A percentile compares a stretch with the other conserved stretches of the same genome.
Conservation (phyloP, 2,113 vertebrate genomes). For the Trogon melanurus region DNA sequence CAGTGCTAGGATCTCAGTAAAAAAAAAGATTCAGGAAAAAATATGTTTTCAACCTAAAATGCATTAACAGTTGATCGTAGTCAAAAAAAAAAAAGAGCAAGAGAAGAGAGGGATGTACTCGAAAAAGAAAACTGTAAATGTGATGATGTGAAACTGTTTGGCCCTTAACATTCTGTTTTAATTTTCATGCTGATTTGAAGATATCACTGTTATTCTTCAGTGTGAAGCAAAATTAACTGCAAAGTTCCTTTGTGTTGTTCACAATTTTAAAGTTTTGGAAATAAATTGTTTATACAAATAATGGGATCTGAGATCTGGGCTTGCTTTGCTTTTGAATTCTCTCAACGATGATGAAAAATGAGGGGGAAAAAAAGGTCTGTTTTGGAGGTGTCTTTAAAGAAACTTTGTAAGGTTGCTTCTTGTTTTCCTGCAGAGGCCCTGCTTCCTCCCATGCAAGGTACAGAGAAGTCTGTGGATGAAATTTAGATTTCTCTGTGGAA, state of each 20-base stretch:
- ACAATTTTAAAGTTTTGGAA: background rate
- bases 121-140: background rate
- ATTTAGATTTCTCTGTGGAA: background rate
- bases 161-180: background rate
- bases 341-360: background rate
- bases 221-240: background rate
- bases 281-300: background rate
- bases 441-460: background rate
- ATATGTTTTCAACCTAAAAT: background rate
- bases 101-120: background rate
- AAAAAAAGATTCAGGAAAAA: conserved; percentile 3
- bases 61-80: background rate
- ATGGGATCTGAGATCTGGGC: background rate
- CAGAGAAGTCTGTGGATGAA: background rate
- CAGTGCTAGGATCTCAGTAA: background rate
- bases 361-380: rapidly evolving
- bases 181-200: background rate
- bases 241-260: background rate
- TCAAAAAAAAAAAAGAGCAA: background rate
- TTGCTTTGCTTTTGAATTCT: background rate
- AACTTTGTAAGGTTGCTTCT: background rate
- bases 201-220: background rate
- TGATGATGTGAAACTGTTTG: background rate
- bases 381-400: background rate
- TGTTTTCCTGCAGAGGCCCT: background rate